Base-by-base conservation (phyloP, 2,797 vertebrate genomes). In the Tenualosa thibaudeaui region DNA sequence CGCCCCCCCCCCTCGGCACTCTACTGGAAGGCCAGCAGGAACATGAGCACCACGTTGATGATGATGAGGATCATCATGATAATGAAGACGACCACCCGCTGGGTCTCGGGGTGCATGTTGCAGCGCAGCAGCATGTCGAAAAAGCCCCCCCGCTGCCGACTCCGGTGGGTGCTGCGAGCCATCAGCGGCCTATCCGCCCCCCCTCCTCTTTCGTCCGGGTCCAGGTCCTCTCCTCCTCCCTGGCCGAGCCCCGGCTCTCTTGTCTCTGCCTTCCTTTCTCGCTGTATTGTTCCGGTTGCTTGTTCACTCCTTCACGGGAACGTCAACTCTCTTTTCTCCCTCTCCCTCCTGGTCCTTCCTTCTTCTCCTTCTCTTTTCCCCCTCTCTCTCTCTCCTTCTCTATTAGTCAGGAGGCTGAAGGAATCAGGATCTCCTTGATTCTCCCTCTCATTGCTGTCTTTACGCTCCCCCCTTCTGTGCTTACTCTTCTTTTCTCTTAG, bases 1-100 rank as follows among this genome's bases (percentile, higher is more conserved):
- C 26, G 8, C 19, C n/a, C 60, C 60, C 22, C 60, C 62, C n/a
- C 22, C 4, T 9, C 12, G 31, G 65, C 31, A 43, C 37, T 84
- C 96, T 96, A 98, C 94, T 97, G 96, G 92, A 99, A 98, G 82
- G 97, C 97, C 94, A 99, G 94, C 86, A 99, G 95, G 93, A 99
- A 98, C 95, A 98, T 98, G 83, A 99, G 97, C 92, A 99, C 96
- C 90, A 98, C 97, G 56, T 99, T 99, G 95, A 99, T 97, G 94
- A 98, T 92, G 93, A 99, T 96, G 89, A 99, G 97, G 90, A 99
- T 92, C 93, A 97, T 96, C 96, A 99, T 96, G 93, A 99, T 99
- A 86, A 97, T 89, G 90, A 98, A 98, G 88, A 99, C 97, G 92
- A 99, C 98, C 86, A 97, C 95, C 86, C 97, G 96, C 93, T 99